Conservation (phyloP, 2,797 vertebrate species). For the Schizothorax lantsangensis region DNA sequence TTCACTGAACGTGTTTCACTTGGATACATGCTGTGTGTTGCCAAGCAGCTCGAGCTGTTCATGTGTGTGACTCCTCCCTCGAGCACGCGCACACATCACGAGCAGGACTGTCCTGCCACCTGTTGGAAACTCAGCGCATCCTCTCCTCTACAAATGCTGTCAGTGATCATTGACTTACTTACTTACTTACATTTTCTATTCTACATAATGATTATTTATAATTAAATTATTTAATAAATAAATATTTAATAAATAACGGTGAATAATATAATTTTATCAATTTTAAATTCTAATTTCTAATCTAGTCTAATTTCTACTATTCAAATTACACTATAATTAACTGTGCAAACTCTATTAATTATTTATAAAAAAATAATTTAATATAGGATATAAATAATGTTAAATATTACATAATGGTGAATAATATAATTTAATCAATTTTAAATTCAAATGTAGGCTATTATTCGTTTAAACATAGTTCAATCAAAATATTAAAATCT, state of each 20-base stretch:
- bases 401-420: neutral
- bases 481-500: neutral
- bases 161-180: neutral
- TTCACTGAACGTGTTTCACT: constrained; percentile 29
- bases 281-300: too few species aligned
- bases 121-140: constrained; percentile 42
- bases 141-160: neutral
- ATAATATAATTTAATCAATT: neutral
- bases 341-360: neutral
- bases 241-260: too few species aligned
- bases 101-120: constrained; percentile 54
- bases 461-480: neutral
- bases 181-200: neutral
- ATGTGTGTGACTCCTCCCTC: constrained; percentile 56
- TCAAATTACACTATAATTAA: neutral
- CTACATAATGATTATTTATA: neutral
- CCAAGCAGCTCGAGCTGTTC: constrained; percentile 57
- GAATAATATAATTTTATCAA: neutral
- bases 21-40: constrained; percentile 58
- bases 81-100: constrained; percentile 9
- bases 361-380: neutral
- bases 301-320: neutral
- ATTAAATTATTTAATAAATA: neutral
- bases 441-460: neutral
- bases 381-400: too few species aligned